These are phyloP conservation scores for Corydoras maculifer DNA, from an alignment of 2,113 vertebrate genomes.

Conservation along the genomic window DNA sequence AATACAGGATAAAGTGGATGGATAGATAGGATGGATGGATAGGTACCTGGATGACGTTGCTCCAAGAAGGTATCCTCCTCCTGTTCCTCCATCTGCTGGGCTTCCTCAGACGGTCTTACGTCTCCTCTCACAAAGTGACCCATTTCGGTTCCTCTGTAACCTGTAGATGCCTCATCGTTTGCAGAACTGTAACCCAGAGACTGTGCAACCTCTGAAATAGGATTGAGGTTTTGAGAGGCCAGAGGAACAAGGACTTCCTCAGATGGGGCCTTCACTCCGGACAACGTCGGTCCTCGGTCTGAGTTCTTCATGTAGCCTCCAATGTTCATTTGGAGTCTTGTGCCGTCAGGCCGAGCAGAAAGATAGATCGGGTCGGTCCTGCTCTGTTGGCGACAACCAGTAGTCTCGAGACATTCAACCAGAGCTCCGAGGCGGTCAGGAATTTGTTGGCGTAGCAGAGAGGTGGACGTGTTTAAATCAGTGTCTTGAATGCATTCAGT, in stretches of 20 bases:
- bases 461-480: background rate
- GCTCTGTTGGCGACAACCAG: conserved; percentile 17
- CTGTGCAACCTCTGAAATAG: conserved; percentile 49
- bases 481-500: conserved; percentile 9
- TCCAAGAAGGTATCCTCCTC: conserved; percentile 6
- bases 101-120: conserved; percentile 31
- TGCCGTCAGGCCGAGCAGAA: background rate
- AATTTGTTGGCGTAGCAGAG: conserved; percentile 7
- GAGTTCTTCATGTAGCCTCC: background rate
- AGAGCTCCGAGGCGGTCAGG: background rate
- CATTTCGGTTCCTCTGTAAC: conserved; percentile 1
- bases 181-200: conserved; percentile 30
- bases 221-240: conserved; percentile 45
- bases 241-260: conserved; percentile 36
- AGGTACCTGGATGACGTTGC: conserved; percentile 5
- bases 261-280: conserved; percentile 19
- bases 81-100: background rate
- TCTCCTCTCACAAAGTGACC: background rate
- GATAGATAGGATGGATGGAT: background rate
- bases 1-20: too few species aligned
- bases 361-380: background rate
- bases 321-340: background rate
- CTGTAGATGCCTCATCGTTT: conserved; percentile 21
- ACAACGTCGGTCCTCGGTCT: conserved; percentile 10
- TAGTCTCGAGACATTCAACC: conserved; percentile 20